phyloP scores from a whole-genome alignment of 2,888 invertebrate genomes.

The Phyto melanocephala region DNA sequence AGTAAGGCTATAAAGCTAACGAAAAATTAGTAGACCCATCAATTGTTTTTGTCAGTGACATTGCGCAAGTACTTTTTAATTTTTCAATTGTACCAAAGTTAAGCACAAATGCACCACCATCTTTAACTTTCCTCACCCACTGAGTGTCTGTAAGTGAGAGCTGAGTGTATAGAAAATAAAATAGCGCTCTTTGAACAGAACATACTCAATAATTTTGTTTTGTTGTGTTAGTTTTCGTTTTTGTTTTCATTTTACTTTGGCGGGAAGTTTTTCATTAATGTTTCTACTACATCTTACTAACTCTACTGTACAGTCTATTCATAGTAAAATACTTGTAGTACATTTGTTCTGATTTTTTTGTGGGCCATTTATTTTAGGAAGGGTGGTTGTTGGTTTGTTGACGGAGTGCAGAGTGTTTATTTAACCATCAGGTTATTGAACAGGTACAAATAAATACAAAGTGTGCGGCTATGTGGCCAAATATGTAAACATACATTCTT shows the following conservation, averaged over 20 bases:
- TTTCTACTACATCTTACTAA: neutral
- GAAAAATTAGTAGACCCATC: no score
- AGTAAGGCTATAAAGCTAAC: no score
- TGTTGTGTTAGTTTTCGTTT: neutral
- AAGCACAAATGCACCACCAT: no score
- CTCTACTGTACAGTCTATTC: slow-evolving; percentile 35
- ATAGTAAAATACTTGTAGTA: slow-evolving; percentile 2
- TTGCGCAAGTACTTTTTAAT: neutral
- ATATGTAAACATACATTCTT: neutral
- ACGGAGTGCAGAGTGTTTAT: neutral
- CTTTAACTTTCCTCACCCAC: neutral
- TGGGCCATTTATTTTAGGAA: neutral
- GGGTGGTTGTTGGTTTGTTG: neutral
- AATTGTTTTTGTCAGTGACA: no score
- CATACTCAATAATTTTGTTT: no score
- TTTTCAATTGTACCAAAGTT: neutral
- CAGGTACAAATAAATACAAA: slow-evolving; percentile 9
- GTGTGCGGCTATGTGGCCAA: neutral
- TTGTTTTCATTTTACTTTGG: slow-evolving; percentile 52
- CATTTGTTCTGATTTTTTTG: slow-evolving; percentile 37
- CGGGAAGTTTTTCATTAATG: slow-evolving; percentile 61
- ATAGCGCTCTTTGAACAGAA: neutral
- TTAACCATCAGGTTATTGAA: slow-evolving; percentile 31
- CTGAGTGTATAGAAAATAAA: no score
- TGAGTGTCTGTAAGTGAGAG: neutral